These are phyloP conservation scores for Macrochelys suwanniensis DNA, from an alignment of 2,797 vertebrate genomes.

Conservation along the genomic window DNA sequence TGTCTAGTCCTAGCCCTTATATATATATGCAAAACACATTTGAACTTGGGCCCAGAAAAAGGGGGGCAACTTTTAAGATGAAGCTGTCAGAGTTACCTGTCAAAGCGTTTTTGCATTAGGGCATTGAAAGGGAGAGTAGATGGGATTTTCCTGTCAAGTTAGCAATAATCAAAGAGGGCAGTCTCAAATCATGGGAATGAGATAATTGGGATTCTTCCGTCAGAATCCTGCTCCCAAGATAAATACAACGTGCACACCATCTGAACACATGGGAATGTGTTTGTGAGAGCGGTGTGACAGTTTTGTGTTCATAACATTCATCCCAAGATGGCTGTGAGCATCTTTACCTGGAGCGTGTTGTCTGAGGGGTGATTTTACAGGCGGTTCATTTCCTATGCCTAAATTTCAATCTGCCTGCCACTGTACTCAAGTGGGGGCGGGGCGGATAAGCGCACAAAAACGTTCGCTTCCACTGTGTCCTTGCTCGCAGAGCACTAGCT, in stretches of 20 bases:
- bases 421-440: background rate
- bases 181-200: background rate
- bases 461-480: background rate
- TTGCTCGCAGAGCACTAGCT: background rate
- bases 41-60: background rate
- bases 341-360: background rate
- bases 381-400: background rate
- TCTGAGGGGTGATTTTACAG: background rate
- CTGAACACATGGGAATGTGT: background rate
- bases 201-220: background rate
- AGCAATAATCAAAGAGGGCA: background rate
- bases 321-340: background rate
- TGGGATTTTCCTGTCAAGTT: background rate
- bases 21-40: background rate
- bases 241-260: background rate
- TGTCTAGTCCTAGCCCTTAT: background rate
- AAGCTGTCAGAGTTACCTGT: accelerated
- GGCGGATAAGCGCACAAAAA: background rate
- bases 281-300: background rate
- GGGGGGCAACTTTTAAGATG: background rate
- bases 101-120: accelerated
- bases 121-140: background rate
- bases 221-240: background rate
- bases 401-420: background rate
- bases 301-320: background rate